Percentiles rank a stretch among this genome's conserved stretches.
These are phyloP conservation scores for Scelioninae gen. 1 DNA, from an alignment of 2,888 invertebrate genomes.

Conservation along the genomic window DNA sequence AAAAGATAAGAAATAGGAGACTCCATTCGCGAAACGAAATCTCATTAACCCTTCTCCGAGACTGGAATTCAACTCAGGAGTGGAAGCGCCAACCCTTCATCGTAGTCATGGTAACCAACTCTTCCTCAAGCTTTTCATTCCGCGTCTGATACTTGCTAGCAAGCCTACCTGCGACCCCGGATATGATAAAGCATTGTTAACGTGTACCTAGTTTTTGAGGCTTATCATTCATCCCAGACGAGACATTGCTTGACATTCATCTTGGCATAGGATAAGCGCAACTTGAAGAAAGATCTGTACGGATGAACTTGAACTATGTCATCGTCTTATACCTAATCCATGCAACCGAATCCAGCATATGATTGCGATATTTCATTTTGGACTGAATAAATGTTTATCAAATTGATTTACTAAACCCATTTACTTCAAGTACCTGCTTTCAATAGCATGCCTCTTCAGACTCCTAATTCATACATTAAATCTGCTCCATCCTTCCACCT, in stretches of 20 bases:
- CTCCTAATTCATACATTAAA: too few relatives aligned
- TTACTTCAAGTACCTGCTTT: too few relatives aligned
- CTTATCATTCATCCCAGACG: conserved; percentile 41
- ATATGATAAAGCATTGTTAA: conserved; percentile 50
- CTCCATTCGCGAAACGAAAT: conserved; percentile 72
- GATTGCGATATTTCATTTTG: too few relatives aligned
- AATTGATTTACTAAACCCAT: too few relatives aligned
- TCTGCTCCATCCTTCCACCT: neutral
- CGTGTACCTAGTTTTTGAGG: conserved; percentile 27
- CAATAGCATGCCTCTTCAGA: too few relatives aligned
- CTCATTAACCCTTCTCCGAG: conserved; percentile 71
- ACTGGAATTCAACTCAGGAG: conserved; percentile 65
- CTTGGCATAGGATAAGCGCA: conserved; percentile 18
- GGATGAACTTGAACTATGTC: conserved; percentile 28
- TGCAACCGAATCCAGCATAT: too few relatives aligned
- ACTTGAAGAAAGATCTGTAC: conserved; percentile 21
- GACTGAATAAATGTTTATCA: too few relatives aligned
- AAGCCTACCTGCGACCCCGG: conserved; percentile 55
- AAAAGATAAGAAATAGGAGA: conserved; percentile 68
- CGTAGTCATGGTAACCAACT: conserved; percentile 71
- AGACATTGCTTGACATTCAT: conserved; percentile 38
- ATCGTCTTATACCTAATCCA: too few relatives aligned
- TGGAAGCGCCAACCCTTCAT: conserved; percentile 71
- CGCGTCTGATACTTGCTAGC: conserved; percentile 52
- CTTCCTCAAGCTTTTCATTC: conserved; percentile 68